These are phyloP conservation scores for Nibea albiflora DNA, from an alignment of 2,113 vertebrate genomes.

Conservation along the genomic window DNA sequence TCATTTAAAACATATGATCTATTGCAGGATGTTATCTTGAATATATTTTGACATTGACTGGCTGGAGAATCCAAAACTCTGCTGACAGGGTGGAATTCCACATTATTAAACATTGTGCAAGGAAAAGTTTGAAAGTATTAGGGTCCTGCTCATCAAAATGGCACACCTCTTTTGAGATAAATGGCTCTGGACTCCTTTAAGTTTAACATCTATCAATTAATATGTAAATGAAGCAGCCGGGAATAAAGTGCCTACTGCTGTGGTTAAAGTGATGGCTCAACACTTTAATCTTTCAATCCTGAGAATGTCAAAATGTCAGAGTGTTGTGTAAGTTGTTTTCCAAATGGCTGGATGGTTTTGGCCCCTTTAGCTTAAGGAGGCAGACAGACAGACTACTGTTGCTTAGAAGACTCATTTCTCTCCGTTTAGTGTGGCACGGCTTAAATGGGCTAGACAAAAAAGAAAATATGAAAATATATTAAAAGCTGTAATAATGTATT, in stretches of 20 bases:
- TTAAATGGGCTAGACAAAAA: not conserved
- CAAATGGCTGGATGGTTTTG: slow-evolving; percentile 42
- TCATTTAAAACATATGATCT: slow-evolving; percentile 30
- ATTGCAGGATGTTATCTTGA: slow-evolving; percentile 38
- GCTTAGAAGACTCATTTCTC: not conserved
- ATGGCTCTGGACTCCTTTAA: slow-evolving; percentile 65
- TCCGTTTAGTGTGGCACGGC: not conserved
- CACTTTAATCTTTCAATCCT: slow-evolving; percentile 72
- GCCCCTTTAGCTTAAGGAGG: slow-evolving; percentile 30
- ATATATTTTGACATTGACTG: slow-evolving; percentile 56
- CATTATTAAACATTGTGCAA: slow-evolving; percentile 71
- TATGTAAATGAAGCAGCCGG: slow-evolving; percentile 74
- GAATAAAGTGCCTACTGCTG: slow-evolving; percentile 63
- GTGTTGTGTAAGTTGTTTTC: slow-evolving; percentile 73
- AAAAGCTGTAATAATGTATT: not conserved
- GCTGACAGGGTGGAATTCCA: slow-evolving; percentile 68
- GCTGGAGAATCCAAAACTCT: slow-evolving; percentile 43
- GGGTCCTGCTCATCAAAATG: slow-evolving; percentile 74
- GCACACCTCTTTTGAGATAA: slow-evolving; percentile 72
- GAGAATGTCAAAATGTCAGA: slow-evolving; percentile 67
- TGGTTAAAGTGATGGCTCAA: slow-evolving; percentile 67
- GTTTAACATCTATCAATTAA: slow-evolving; percentile 79
- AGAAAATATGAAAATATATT: slow-evolving; percentile 3
- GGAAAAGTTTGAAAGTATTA: slow-evolving; percentile 61
- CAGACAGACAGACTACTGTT: slow-evolving; percentile 2